phyloP scores from a whole-genome alignment of 2,888 invertebrate species.

The Thysanoteuthis rhombus region DNA sequence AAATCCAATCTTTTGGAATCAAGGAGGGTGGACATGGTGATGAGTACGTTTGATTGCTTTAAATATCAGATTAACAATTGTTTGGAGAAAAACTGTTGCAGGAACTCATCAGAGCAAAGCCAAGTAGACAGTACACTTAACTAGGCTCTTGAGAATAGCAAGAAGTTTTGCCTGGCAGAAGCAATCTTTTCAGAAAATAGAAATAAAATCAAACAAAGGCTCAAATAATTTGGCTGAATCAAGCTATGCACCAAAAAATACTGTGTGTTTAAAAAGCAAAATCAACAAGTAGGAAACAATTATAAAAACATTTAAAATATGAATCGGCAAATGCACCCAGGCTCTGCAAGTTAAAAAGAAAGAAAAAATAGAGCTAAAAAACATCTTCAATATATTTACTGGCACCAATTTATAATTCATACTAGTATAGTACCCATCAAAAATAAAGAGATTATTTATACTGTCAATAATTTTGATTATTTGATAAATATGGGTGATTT shows the following conservation, averaged over 20 bases:
- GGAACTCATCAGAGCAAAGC: not conserved
- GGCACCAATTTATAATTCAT: not conserved
- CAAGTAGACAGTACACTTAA: not conserved
- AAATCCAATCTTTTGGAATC: not conserved
- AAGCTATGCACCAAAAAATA: not conserved
- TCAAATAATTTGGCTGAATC: not conserved
- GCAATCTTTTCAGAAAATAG: not conserved
- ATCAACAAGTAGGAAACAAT: not conserved
- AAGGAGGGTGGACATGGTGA: not conserved
- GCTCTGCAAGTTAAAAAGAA: not conserved
- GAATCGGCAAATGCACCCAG: not conserved
- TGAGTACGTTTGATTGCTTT: not conserved
- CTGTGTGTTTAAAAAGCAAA: not conserved
- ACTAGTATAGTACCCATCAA: too few species aligned
- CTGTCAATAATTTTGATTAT: too few species aligned
- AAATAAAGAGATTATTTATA: too few species aligned
- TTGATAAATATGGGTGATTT: too few species aligned
- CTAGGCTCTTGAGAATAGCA: not conserved
- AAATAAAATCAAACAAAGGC: not conserved
- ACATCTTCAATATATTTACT: not conserved
- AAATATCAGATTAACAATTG: not conserved
- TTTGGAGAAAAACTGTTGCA: not conserved
- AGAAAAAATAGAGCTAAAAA: not conserved
- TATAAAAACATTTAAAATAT: not conserved
- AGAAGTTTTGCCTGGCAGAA: not conserved